These are phyloP conservation scores for Trachemys scripta DNA, from an alignment of 2,113 vertebrate species.

Conservation along the genomic window DNA sequence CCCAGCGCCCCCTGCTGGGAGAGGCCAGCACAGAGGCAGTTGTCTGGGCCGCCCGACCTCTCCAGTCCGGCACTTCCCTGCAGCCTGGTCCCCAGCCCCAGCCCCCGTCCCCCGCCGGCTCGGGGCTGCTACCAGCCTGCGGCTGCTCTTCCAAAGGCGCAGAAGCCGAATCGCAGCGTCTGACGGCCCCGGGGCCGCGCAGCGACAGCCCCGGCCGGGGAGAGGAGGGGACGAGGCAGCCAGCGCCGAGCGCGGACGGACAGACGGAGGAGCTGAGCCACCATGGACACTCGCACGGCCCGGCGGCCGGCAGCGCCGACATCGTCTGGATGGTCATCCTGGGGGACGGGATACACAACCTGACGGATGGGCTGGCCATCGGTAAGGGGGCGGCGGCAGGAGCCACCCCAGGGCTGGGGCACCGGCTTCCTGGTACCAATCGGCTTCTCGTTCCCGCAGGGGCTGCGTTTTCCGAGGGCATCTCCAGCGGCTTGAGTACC, in stretches of 20 bases:
- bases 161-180: background rate
- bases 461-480: conserved; percentile 83
- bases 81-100: background rate
- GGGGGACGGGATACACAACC: conserved; percentile 84
- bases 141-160: background rate
- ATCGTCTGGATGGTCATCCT: conserved; percentile 84
- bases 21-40: no score
- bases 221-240: background rate
- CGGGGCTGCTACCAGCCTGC: accelerated
- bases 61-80: no score
- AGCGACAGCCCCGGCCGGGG: background rate
- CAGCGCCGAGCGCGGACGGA: background rate
- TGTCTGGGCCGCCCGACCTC: no score
- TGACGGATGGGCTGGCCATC: conserved; percentile 85
- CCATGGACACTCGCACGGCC: conserved; percentile 67
- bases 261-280: background rate
- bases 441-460: conserved; percentile 59
- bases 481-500: conserved; percentile 86
- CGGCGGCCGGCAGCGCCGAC: background rate
- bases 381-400: conserved; percentile 64
- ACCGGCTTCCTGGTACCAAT: accelerated
- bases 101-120: accelerated
- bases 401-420: accelerated
- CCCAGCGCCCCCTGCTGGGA: no score
- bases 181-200: background rate